Evolutionary conservation across 2,888 invertebrate species (phyloP), one percentile per base, ranked within the genome.

Genomic region (Leucoptera coffeella): DNA sequence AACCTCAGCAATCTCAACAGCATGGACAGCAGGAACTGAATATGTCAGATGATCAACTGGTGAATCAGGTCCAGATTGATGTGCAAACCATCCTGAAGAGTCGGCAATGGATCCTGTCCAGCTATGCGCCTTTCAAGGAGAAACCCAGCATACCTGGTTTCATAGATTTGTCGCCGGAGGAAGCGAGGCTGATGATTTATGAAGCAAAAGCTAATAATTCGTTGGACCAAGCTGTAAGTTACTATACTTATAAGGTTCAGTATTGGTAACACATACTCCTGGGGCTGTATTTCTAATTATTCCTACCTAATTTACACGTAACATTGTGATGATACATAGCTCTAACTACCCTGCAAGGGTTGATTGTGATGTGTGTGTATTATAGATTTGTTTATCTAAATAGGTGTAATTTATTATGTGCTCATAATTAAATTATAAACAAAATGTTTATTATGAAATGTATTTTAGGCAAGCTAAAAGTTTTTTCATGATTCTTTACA

Each of bases 31-130:
- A 1, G 44, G 50, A 0, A 53, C 59, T 0, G 57, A 61, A 27
- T 60, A 14, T 31, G 1, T 36, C 35, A 8, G 37, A 38, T 0
- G n/a, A 60, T 15, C 57, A 57, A 28, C 37, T 65, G 1, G 35
- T 55, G 1, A 50, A 50, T 14, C 60, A 58, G 29, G 77, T 78
- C 11, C 62, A 69, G 12, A 65, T 73, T 4, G 85, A 86, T 38
- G 69, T 81, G 14, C 67, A 76, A 24, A 55, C 73, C 2, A 76
- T 76, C 0, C 65, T 85, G 25, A 75, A 76, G 32, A 84, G 86
- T 2, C 78, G 81, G 4, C 88, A 88, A 50, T 92, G 90, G 90
- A 71, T 84, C 1, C 65, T 90, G 2, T 84, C 89, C 0, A 78
- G 79, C 37, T 87, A 85, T 45, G 79, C 82, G 0, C 87, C 89